Percentiles rank a stretch among this genome's conserved stretches.
These are phyloP conservation scores for Aradophagus sp. DNA, from an alignment of 1,140 invertebrate species.

Conservation along the genomic window DNA sequence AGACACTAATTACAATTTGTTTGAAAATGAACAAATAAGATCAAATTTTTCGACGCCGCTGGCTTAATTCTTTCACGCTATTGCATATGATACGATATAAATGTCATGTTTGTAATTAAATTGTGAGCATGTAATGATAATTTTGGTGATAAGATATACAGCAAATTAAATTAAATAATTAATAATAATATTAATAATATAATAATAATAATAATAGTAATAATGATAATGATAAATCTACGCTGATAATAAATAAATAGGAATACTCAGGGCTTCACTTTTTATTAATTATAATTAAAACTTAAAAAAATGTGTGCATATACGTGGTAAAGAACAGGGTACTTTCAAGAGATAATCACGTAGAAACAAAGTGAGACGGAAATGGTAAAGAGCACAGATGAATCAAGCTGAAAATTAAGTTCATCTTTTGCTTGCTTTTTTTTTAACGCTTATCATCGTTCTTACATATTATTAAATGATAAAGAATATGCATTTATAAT, in stretches of 20 bases:
- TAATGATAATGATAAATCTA: constrained; percentile 50
- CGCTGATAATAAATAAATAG: constrained; percentile 54
- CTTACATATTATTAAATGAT: not conserved
- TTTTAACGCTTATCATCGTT: constrained; percentile 2
- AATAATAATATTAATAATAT: no score
- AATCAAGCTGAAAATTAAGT: constrained; percentile 35
- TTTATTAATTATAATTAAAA: constrained; percentile 18
- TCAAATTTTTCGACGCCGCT: no score
- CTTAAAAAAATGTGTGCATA: constrained; percentile 3
- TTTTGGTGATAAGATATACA: no score
- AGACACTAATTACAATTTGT: no score
- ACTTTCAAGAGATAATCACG: not conserved
- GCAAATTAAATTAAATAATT: no score
- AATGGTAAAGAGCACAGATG: no score
- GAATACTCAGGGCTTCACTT: constrained; percentile 35
- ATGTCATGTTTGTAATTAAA: no score
- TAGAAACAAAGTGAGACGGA: constrained; percentile 20
- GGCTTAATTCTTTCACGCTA: no score
- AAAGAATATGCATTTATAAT: constrained; percentile 8
- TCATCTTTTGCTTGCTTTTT: constrained; percentile 24
- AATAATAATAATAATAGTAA: constrained; percentile 12
- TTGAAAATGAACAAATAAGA: no score
- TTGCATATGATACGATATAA: no score
- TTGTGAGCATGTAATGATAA: no score
- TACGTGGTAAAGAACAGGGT: constrained; percentile 1